Evolutionary conservation across 92 coral and sea anemone genomes (phyloP).

Genomic region (Ricordea florida): DNA sequence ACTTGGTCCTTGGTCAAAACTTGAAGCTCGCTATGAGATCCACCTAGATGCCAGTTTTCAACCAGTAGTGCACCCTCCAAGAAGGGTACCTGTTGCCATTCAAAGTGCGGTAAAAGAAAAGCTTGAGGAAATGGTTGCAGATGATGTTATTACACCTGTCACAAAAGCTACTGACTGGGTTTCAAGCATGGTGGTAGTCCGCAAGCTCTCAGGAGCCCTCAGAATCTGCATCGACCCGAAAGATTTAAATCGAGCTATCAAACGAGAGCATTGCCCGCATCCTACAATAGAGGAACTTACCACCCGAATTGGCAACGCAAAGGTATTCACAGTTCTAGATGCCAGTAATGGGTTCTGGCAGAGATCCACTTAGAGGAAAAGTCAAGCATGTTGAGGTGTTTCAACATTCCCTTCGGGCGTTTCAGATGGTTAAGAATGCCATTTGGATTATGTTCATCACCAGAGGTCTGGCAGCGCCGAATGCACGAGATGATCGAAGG

Average conservation of each 20-base stretch:
- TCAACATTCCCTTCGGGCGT: too few relatives aligned
- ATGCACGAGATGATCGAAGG: too few relatives aligned
- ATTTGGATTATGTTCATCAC: too few relatives aligned
- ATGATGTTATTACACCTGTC: constrained; percentile 25
- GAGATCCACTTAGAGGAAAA: background rate
- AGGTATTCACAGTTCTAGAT: constrained; percentile 17
- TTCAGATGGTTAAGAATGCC: too few relatives aligned
- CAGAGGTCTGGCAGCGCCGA: too few relatives aligned
- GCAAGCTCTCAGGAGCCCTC: constrained; percentile 24
- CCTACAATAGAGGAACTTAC: constrained; percentile 20
- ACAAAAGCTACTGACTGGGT: constrained; percentile 35
- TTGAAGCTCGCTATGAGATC: background rate
- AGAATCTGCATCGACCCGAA: constrained; percentile 29
- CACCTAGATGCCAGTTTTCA: constrained; percentile 6
- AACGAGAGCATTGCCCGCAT: constrained; percentile 22
- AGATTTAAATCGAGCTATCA: constrained; percentile 20
- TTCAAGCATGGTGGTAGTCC: constrained; percentile 14
- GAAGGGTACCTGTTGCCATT: constrained; percentile 26
- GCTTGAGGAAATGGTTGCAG: constrained; percentile 41
- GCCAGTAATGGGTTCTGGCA: constrained; percentile 5
- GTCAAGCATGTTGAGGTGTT: too few relatives aligned
- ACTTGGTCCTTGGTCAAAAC: background rate
- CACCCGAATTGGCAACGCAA: constrained; percentile 9
- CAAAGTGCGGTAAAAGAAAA: constrained; percentile 7
- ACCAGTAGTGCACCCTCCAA: constrained; percentile 31